A percentile compares a stretch with the other conserved stretches of the same genome.
phyloP scores from a whole-genome alignment of 2,113 vertebrate species.

The human region DNA sequence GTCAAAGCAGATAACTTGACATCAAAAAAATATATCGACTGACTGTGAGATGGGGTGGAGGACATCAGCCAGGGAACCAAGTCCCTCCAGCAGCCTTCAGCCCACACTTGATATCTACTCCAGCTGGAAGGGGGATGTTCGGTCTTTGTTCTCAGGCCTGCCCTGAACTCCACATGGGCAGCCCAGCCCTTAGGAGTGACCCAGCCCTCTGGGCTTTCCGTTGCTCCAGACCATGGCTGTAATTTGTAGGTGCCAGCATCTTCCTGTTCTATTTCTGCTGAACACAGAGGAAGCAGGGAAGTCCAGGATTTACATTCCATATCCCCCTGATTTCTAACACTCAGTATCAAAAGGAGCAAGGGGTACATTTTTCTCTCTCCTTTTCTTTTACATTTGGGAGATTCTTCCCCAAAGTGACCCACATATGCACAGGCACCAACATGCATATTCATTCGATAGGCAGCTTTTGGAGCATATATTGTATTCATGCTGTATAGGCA shows the following conservation, averaged over 20 bases:
- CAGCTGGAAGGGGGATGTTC: neutral
- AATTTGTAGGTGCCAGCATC: conserved; percentile 70
- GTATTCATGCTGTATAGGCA: neutral
- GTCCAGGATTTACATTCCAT: neutral
- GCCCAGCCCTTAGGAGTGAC: conserved; percentile 31
- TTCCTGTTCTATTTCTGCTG: conserved; percentile 37
- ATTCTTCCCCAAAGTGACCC: neutral
- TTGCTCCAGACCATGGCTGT: neutral
- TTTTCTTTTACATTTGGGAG: neutral
- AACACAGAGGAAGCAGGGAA: neutral
- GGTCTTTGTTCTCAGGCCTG: neutral
- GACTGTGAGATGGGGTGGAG: neutral
- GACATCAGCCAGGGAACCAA: neutral
- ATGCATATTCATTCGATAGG: neutral
- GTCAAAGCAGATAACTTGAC: neutral
- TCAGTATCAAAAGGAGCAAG: neutral
- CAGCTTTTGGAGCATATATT: neutral
- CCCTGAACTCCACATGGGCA: conserved; percentile 40
- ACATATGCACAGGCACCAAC: neutral
- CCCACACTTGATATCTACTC: neutral
- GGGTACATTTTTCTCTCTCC: neutral
- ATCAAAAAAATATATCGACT: neutral
- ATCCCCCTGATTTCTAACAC: neutral
- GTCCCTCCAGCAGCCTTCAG: neutral
- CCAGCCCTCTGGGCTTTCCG: conserved; percentile 21